Conservation (phyloP, 2,888 invertebrate species). For the Exocentrus adspersus region DNA sequence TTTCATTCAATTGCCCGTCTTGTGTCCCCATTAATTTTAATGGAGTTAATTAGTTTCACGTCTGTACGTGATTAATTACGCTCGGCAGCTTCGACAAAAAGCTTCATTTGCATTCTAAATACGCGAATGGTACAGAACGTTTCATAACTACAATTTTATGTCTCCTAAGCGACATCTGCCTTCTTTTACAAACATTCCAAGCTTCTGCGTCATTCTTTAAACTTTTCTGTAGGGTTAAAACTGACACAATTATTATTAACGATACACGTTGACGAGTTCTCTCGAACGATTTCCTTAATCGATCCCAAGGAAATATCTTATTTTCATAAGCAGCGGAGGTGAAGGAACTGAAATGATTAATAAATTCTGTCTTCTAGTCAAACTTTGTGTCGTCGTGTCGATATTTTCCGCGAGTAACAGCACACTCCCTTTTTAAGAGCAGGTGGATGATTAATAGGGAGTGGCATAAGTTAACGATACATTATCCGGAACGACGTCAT, state of each 20-base stretch:
- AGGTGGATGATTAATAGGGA: background rate
- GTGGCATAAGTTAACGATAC: background rate
- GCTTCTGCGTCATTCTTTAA: too few species aligned
- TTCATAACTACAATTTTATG: too few species aligned
- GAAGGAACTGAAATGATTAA: background rate
- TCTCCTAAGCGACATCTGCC: too few species aligned
- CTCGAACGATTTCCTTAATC: too few species aligned
- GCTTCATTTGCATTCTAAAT: background rate
- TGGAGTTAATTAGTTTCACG: background rate
- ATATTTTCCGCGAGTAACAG: background rate
- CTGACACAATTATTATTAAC: too few species aligned
- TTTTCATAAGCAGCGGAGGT: background rate
- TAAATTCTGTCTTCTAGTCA: background rate
- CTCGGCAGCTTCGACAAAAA: background rate
- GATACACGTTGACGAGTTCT: too few species aligned
- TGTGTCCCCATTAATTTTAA: slow-evolving; percentile 4
- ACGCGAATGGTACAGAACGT: too few species aligned
- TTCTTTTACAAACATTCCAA: too few species aligned
- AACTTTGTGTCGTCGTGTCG: background rate
- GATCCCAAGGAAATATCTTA: too few species aligned
- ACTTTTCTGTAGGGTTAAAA: too few species aligned
- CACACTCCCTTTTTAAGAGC: background rate
- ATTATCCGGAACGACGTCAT: background rate
- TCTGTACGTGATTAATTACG: background rate
- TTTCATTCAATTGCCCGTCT: slow-evolving; percentile 1